phyloP scores from a whole-genome alignment of 1,140 invertebrate genomes.

The Yoshiicerus persimilis region DNA sequence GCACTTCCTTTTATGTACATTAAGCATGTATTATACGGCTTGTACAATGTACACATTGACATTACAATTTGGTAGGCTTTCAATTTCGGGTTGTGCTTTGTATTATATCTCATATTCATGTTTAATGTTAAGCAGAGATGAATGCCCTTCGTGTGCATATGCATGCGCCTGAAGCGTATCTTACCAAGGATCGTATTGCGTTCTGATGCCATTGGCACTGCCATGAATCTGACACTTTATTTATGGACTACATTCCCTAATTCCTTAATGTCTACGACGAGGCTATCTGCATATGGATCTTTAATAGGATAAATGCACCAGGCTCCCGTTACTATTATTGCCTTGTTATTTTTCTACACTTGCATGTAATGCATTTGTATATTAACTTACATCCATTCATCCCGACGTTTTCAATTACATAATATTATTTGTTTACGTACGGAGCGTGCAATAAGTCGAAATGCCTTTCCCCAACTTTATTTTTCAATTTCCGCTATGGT shows the following conservation, averaged over 20 bases:
- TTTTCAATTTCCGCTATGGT: not conserved
- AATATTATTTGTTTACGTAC: not conserved
- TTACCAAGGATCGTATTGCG: not conserved
- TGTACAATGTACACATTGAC: not conserved
- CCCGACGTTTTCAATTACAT: not conserved
- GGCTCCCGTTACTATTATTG: not conserved
- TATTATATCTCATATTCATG: not conserved
- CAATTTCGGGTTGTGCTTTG: not conserved
- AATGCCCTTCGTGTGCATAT: not conserved
- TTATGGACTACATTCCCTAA: not conserved
- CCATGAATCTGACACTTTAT: slow-evolving; percentile 6
- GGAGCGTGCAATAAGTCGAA: not conserved
- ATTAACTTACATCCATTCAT: not conserved
- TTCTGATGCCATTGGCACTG: not conserved
- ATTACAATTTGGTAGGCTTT: not conserved
- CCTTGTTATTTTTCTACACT: slow-evolving; percentile 1
- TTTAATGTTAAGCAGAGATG: not conserved
- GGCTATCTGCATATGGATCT: slow-evolving; percentile 5
- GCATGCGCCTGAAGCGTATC: not conserved
- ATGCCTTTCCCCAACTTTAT: not conserved
- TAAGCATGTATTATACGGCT: not conserved
- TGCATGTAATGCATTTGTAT: not conserved
- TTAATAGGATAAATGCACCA: not conserved
- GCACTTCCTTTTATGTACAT: not conserved
- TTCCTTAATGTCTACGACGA: not conserved